These are phyloP conservation scores for Junonia oenone DNA, from an alignment of 2,888 invertebrate species.

Conservation along the genomic window DNA sequence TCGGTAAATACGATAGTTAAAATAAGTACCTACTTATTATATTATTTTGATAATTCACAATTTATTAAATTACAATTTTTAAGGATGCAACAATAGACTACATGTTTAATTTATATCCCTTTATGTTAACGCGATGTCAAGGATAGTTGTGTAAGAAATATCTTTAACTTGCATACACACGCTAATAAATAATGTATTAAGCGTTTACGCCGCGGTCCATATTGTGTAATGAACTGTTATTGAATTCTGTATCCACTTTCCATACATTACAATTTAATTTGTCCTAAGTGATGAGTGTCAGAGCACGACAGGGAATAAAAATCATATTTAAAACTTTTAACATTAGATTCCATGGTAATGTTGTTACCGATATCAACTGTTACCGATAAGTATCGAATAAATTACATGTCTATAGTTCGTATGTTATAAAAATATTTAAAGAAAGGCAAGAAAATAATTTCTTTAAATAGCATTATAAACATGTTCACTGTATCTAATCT, in stretches of 20 bases:
- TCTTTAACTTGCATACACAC: background rate
- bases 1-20: no score
- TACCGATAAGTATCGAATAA: no score
- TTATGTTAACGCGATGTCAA: conserved; percentile 9
- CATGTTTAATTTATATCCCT: conserved; percentile 12
- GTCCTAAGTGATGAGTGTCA: background rate
- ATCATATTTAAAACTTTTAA: no score
- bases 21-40: no score
- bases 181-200: conserved; percentile 11
- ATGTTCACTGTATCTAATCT: background rate
- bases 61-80: no score
- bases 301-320: background rate
- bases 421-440: background rate
- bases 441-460: no score
- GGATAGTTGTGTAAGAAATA: conserved; percentile 12
- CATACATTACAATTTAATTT: background rate
- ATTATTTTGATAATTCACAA: no score
- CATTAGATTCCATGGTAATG: no score
- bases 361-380: no score
- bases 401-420: no score
- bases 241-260: background rate
- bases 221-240: background rate
- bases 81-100: background rate
- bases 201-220: conserved; percentile 1
- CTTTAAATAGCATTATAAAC: no score